phyloP scores from a whole-genome alignment of 2,888 invertebrate genomes.

The Adelphocoris suturalis region DNA sequence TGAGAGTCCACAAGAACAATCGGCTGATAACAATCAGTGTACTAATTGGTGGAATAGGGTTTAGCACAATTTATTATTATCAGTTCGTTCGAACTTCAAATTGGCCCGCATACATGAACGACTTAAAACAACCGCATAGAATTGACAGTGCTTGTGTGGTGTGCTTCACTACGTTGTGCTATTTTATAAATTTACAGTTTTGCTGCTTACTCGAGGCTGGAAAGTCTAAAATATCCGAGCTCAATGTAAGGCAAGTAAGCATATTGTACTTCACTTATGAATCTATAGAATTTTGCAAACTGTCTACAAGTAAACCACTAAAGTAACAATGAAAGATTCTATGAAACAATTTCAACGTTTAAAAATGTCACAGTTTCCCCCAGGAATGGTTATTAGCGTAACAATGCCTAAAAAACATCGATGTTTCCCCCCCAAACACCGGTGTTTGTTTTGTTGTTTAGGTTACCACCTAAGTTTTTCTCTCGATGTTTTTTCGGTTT shows the following conservation, averaged over 20 bases:
- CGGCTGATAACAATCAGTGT: neutral
- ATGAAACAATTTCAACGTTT: too few relatives aligned
- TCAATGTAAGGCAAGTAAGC: constrained; percentile 6
- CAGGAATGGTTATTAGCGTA: too few relatives aligned
- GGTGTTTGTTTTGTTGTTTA: too few relatives aligned
- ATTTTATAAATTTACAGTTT: constrained; percentile 26
- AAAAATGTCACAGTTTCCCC: too few relatives aligned
- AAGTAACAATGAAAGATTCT: too few relatives aligned
- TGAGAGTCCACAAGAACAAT: neutral
- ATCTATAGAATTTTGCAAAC: too few relatives aligned
- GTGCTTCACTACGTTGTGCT: neutral
- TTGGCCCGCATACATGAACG: neutral
- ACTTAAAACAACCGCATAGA: neutral
- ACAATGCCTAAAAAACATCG: too few relatives aligned
- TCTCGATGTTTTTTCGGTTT: too few relatives aligned
- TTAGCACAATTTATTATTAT: neutral
- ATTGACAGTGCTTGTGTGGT: constrained; percentile 27
- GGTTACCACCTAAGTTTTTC: too few relatives aligned
- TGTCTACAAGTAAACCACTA: too few relatives aligned
- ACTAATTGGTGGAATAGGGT: neutral
- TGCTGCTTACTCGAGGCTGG: constrained; percentile 25
- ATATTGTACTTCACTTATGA: too few relatives aligned
- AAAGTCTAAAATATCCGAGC: neutral
- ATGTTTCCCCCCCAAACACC: too few relatives aligned
- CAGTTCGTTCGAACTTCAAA: neutral